Evolutionary conservation across 2,888 invertebrate species (phyloP).

Genomic region (Psylliodes chrysocephalus): DNA sequence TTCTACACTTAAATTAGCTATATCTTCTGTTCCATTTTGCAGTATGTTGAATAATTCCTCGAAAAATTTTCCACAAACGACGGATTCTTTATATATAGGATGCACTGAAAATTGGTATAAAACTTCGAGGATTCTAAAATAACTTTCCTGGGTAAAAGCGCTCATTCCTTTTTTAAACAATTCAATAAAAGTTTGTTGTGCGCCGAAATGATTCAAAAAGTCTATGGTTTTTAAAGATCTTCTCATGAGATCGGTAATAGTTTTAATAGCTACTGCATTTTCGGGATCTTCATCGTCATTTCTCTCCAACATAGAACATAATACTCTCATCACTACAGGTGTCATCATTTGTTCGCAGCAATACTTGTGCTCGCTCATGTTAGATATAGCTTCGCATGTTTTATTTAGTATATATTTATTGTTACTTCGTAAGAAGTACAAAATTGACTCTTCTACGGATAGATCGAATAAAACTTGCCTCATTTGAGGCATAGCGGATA

Average conservation of each 20-base stretch:
- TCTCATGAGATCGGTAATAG: constrained; percentile 50
- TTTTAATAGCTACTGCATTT: constrained; percentile 53
- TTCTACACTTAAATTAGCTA: constrained; percentile 46
- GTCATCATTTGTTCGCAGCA: constrained; percentile 56
- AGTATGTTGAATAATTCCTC: constrained; percentile 43
- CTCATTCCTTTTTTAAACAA: constrained; percentile 48
- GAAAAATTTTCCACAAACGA: constrained; percentile 44
- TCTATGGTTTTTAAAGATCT: constrained; percentile 48
- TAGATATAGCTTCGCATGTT: constrained; percentile 53
- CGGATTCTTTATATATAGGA: constrained; percentile 44
- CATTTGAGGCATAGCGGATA: constrained; percentile 50
- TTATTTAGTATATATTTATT: constrained; percentile 51
- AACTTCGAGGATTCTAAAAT: constrained; percentile 48
- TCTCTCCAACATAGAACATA: constrained; percentile 48
- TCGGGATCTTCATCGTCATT: constrained; percentile 49
- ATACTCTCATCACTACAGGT: constrained; percentile 48
- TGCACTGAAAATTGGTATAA: constrained; percentile 47
- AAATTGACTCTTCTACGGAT: constrained; percentile 54
- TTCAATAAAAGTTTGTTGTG: constrained; percentile 46
- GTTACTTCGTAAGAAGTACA: constrained; percentile 50
- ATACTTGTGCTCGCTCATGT: constrained; percentile 55
- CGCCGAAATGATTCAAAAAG: constrained; percentile 44
- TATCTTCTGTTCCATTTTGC: constrained; percentile 32
- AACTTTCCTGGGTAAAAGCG: constrained; percentile 42
- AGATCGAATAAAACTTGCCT: constrained; percentile 55